Evolutionary conservation across 2,113 vertebrate species (phyloP).

Genomic region (Pandion haliaetus): DNA sequence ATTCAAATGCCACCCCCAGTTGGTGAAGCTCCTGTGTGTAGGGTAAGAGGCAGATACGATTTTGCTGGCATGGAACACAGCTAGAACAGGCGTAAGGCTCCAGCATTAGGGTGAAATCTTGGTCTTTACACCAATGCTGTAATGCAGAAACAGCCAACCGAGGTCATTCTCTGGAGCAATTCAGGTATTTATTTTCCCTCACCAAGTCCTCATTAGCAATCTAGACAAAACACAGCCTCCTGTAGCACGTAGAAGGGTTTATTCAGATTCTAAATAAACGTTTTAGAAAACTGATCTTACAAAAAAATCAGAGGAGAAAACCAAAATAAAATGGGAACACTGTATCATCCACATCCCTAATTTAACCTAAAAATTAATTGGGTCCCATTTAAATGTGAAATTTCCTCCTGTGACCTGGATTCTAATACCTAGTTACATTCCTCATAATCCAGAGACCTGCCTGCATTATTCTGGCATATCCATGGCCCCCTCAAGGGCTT

Average conservation of each 20-base stretch:
- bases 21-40: rapidly evolving
- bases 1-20: not conserved
- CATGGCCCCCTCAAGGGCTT: rapidly evolving
- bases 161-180: not conserved
- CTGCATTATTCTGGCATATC: not conserved
- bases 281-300: not conserved
- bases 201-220: not conserved
- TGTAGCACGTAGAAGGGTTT: not conserved
- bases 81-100: not conserved
- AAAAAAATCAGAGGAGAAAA: not conserved
- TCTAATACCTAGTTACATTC: not conserved
- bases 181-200: not conserved
- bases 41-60: not conserved
- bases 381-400: not conserved
- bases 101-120: not conserved
- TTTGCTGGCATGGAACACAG: not conserved
- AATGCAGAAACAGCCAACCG: not conserved
- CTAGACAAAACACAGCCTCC: not conserved
- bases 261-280: not conserved
- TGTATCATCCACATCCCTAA: not conserved
- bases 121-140: not conserved
- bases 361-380: not conserved
- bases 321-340: slow-evolving; percentile 3
- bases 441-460: not conserved
- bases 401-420: not conserved